phyloP scores from a whole-genome alignment of 64 coral and sea anemone species.

The Stichodactyla helianthus region DNA sequence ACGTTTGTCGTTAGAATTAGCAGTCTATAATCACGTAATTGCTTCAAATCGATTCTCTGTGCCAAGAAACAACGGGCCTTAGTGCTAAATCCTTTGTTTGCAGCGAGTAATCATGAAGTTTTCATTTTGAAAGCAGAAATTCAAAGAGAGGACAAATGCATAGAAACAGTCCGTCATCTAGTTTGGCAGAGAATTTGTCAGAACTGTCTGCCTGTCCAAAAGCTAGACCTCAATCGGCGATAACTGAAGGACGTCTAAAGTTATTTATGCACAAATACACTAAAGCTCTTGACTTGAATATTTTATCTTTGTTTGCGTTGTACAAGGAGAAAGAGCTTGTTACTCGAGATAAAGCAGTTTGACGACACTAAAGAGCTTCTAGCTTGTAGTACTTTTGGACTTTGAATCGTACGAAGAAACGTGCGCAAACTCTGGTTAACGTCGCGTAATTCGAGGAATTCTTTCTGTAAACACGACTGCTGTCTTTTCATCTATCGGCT shows the following conservation, averaged over 20 bases:
- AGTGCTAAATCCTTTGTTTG: neutral
- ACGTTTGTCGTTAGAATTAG: neutral
- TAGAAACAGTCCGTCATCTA: neutral
- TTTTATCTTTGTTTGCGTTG: neutral
- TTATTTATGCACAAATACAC: constrained; percentile 8
- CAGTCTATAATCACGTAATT: neutral
- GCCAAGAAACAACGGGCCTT: neutral
- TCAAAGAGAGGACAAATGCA: neutral
- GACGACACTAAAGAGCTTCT: neutral
- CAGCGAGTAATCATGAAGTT: neutral
- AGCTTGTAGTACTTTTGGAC: neutral
- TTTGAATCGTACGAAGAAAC: neutral
- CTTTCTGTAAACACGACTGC: constrained; percentile 3
- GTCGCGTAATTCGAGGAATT: neutral
- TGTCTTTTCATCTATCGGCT: neutral
- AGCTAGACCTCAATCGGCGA: neutral
- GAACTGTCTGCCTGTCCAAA: neutral
- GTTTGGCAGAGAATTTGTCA: neutral
- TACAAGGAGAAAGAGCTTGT: neutral
- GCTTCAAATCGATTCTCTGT: neutral
- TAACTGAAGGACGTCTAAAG: neutral
- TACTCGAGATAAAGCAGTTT: neutral
- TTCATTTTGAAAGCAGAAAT: neutral
- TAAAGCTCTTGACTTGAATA: constrained; percentile 20
- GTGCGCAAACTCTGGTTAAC: neutral